These are phyloP conservation scores for Thunnus albacares DNA, from an alignment of 2,797 vertebrate species.

Conservation along the genomic window DNA sequence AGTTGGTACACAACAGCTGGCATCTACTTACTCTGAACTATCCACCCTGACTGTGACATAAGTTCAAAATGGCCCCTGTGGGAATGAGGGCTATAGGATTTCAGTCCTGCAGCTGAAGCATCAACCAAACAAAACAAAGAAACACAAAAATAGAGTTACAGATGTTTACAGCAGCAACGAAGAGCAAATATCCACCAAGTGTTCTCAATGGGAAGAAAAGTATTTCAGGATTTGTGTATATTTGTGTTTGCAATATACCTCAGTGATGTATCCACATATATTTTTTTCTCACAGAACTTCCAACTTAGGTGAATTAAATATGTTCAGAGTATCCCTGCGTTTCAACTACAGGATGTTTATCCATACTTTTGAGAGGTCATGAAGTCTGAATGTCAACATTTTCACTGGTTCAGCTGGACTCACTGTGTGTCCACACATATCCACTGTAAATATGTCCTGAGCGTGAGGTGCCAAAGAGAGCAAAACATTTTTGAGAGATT, in stretches of 20 bases:
- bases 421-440: conserved; percentile 24
- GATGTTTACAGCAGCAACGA: conserved; percentile 35
- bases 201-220: not conserved
- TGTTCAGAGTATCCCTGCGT: not conserved
- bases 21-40: conserved; percentile 29
- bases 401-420: conserved; percentile 36
- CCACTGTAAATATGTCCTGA: conserved; percentile 53
- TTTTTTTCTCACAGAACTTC: not conserved
- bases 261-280: not conserved
- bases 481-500: conserved; percentile 51
- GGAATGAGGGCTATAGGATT: conserved; percentile 47
- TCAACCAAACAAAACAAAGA: conserved; percentile 22
- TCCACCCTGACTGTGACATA: conserved; percentile 44
- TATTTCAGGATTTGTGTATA: not conserved
- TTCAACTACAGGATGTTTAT: conserved; percentile 70
- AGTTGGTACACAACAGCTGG: conserved; percentile 52
- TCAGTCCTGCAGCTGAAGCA: conserved; percentile 50
- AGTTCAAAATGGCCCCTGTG: conserved; percentile 52
- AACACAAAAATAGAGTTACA: conserved; percentile 39
- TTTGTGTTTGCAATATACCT: not conserved
- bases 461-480: conserved; percentile 57
- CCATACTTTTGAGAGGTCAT: conserved; percentile 38
- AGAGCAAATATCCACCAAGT: not conserved
- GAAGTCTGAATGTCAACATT: conserved; percentile 41
- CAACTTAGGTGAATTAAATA: not conserved